Evolutionary conservation across 2,797 vertebrate genomes (phyloP).

Genomic region (Onychomys leucogaster): DNA sequence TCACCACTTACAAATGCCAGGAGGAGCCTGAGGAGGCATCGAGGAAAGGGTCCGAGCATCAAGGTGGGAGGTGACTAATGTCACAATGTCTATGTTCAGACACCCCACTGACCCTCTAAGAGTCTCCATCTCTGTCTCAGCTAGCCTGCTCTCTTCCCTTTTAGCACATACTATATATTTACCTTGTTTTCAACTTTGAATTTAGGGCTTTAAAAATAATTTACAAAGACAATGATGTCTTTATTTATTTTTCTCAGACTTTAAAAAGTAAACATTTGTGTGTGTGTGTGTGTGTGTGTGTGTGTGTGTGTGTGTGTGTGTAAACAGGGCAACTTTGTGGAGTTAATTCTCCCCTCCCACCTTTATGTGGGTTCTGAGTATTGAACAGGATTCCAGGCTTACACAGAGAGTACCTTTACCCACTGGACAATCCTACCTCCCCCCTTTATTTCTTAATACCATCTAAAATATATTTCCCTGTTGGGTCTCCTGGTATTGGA

Average conservation of each 20-base stretch:
- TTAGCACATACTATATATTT: constrained; percentile 41
- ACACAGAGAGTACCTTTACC: not conserved
- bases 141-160: not conserved
- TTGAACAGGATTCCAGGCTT: not conserved
- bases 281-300: not conserved
- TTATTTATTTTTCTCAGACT: not conserved
- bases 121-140: not conserved
- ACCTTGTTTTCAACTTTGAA: constrained; percentile 64
- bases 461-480: constrained; percentile 38
- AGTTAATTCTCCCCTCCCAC: not conserved
- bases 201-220: constrained; percentile 63
- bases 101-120: not conserved
- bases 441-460: constrained; percentile 36
- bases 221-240: constrained; percentile 58
- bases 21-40: not conserved
- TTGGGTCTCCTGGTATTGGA: constrained; percentile 42
- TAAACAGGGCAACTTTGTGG: not conserved
- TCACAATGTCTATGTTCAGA: not conserved
- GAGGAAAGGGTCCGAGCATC: not conserved
- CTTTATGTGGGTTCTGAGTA: not conserved
- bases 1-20: not conserved
- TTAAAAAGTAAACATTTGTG: not conserved
- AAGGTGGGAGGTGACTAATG: not conserved
- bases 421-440: not conserved
- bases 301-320: not conserved